A percentile compares a stretch with the other conserved stretches of the same genome.
These are phyloP conservation scores for Perizoma flavofasciatum DNA, from an alignment of 2,888 invertebrate genomes.

Conservation along the genomic window DNA sequence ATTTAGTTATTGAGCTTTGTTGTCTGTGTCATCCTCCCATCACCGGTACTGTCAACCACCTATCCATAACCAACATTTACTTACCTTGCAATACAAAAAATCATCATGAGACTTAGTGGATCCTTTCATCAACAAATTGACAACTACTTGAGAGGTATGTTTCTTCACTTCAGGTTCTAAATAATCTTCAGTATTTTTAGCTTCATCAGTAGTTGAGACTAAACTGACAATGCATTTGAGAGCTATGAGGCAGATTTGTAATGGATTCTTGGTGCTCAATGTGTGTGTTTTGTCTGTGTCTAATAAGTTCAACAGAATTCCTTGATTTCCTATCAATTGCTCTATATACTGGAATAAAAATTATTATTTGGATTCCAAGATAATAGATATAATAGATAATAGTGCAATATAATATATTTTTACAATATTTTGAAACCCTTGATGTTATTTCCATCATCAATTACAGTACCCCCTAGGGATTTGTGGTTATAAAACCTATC, in stretches of 20 bases:
- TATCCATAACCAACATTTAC: too few species aligned
- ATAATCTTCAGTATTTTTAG: conserved; percentile 39
- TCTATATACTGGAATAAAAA: conserved; percentile 58
- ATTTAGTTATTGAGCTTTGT: too few species aligned
- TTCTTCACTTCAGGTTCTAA: conserved; percentile 57
- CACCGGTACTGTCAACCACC: too few species aligned
- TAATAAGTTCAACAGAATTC: conserved; percentile 62
- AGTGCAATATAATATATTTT: too few species aligned
- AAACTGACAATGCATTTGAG: conserved; percentile 66
- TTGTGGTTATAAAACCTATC: too few species aligned
- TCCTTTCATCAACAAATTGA: conserved; percentile 67
- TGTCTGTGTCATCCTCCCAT: too few species aligned
- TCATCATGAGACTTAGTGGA: conserved; percentile 66
- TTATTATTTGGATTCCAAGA: background rate
- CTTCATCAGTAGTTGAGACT: conserved; percentile 55
- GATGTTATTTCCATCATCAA: too few species aligned
- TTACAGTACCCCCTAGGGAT: too few species aligned
- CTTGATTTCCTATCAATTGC: conserved; percentile 65
- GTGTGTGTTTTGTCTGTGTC: conserved; percentile 47
- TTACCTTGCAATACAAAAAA: conserved; percentile 78
- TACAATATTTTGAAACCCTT: too few species aligned
- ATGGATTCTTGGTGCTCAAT: conserved; percentile 49
- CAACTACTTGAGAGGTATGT: conserved; percentile 63
- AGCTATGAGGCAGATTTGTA: conserved; percentile 63
- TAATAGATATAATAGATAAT: too few species aligned